A percentile compares a stretch with the other conserved stretches of the same genome.
phyloP scores from a whole-genome alignment of 2,113 vertebrate species.

The Mustela lutreola region DNA sequence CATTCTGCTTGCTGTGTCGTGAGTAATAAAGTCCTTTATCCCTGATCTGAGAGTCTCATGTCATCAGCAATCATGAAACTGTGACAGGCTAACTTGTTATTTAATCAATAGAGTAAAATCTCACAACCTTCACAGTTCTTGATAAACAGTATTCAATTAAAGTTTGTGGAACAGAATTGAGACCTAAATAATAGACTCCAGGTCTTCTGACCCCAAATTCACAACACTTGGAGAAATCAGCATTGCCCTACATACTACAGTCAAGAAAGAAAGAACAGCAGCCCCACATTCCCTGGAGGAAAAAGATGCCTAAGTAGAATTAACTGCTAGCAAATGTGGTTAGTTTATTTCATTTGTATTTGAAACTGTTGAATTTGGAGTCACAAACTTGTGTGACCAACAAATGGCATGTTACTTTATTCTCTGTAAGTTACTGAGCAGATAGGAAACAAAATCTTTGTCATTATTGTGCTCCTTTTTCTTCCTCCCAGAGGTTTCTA shows the following conservation, averaged over 20 bases:
- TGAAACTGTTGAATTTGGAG: constrained; percentile 30
- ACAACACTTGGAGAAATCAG: neutral
- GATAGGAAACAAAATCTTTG: neutral
- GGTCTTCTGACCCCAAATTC: neutral
- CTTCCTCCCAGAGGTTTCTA: neutral
- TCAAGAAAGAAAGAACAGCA: constrained; percentile 16
- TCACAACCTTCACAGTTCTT: neutral
- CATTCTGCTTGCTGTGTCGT: neutral
- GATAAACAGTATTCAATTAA: neutral
- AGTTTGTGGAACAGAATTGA: neutral
- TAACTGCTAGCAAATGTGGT: constrained; percentile 6
- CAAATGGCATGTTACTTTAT: constrained; percentile 42
- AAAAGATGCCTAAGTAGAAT: constrained; percentile 1
- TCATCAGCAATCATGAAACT: neutral
- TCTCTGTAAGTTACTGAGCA: neutral
- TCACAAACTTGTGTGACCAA: constrained; percentile 20
- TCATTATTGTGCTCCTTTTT: neutral
- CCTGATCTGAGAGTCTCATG: neutral
- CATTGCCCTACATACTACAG: neutral
- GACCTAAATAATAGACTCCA: neutral
- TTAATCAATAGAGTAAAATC: constrained; percentile 1
- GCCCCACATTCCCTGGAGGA: neutral
- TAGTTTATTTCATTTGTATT: neutral
- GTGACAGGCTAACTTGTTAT: neutral
- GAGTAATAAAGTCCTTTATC: neutral